These are phyloP conservation scores for Chromoteleia sp. DNA, from an alignment of 2,888 invertebrate species.

Conservation along the genomic window DNA sequence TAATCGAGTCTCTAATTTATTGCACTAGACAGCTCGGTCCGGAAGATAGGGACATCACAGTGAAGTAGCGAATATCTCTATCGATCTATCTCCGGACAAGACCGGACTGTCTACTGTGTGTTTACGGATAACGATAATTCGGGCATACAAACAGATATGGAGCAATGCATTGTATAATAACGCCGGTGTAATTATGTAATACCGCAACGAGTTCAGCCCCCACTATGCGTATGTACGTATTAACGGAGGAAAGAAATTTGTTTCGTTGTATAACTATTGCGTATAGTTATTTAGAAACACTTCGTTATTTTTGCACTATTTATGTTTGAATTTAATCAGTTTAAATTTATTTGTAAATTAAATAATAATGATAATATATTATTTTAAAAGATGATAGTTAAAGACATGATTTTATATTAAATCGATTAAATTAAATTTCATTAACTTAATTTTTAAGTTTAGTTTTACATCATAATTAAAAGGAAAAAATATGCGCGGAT, in stretches of 20 bases:
- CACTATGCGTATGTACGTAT: slow-evolving; percentile 10
- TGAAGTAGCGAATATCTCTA: slow-evolving; percentile 66
- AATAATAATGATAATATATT: too few relatives aligned
- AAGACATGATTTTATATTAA: too few relatives aligned
- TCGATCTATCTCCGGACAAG: slow-evolving; percentile 67
- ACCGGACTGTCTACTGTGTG: slow-evolving; percentile 58
- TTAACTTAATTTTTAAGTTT: too few relatives aligned
- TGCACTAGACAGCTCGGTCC: slow-evolving; percentile 56
- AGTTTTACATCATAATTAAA: too few relatives aligned
- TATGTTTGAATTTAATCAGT: too few relatives aligned
- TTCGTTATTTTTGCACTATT: background rate
- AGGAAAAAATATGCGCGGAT: too few relatives aligned
- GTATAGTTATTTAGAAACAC: background rate
- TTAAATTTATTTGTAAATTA: too few relatives aligned
- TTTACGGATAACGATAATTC: slow-evolving; percentile 70
- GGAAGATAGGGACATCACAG: slow-evolving; percentile 67
- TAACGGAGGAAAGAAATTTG: slow-evolving; percentile 1
- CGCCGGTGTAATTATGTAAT: slow-evolving; percentile 56
- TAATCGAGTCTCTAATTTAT: slow-evolving; percentile 69
- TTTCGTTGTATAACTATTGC: background rate
- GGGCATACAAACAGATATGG: slow-evolving; percentile 62
- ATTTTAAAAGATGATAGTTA: too few relatives aligned
- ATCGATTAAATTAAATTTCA: too few relatives aligned
- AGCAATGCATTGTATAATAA: slow-evolving; percentile 62
- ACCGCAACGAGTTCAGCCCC: slow-evolving; percentile 16